These are phyloP conservation scores for Rhinopomastus cyanomelas DNA, from an alignment of 2,113 vertebrate species.

Conservation along the genomic window DNA sequence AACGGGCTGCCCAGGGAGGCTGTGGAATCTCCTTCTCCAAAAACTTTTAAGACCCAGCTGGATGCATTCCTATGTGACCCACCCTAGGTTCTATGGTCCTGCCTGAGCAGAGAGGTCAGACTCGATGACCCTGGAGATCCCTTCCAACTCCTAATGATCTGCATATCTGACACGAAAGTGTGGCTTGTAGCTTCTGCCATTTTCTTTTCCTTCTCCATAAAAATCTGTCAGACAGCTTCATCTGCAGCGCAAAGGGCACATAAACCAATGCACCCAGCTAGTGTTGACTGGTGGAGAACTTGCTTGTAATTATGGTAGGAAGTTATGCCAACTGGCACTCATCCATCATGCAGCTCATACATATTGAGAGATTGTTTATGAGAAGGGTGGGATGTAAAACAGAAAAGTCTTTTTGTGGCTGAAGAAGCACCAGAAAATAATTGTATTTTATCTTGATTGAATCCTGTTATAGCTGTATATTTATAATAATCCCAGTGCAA, in stretches of 20 bases:
- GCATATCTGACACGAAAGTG: background rate
- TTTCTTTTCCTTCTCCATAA: conserved; percentile 10
- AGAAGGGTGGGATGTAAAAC: background rate
- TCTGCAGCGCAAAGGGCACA: conserved; percentile 2
- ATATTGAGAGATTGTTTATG: background rate
- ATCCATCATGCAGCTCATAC: background rate
- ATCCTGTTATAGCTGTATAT: background rate
- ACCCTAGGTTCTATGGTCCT: no score
- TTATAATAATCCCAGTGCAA: background rate
- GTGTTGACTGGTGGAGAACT: background rate
- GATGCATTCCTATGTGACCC: no score
- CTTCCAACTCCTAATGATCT: no score
- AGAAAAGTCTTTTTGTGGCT: background rate
- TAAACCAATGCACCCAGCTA: background rate
- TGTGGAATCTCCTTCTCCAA: no score
- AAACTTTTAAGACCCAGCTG: no score
- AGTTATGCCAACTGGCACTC: background rate
- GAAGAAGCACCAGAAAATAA: background rate
- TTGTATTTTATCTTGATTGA: background rate
- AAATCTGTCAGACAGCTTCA: conserved; percentile 5
- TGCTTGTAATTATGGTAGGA: background rate
- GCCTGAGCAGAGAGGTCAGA: no score
- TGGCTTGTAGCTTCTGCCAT: background rate
- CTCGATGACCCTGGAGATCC: no score
- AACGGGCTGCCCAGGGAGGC: no score